phyloP scores from a whole-genome alignment of 2,113 vertebrate genomes.

The Narcine bancroftii region DNA sequence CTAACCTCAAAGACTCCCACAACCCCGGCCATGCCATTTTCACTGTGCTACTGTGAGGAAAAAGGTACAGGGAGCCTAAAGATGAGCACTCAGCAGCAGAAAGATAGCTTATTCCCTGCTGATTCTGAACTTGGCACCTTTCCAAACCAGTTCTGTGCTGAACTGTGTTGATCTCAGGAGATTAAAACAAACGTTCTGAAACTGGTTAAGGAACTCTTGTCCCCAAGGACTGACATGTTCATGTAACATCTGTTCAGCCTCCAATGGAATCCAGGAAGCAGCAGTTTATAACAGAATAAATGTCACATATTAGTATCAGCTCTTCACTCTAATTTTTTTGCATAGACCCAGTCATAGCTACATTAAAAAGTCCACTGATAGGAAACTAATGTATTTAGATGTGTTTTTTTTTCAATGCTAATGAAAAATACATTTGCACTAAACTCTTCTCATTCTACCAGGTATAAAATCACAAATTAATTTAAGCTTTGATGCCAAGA shows the following conservation, averaged over 20 bases:
- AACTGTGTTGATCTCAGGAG: conserved; percentile 1
- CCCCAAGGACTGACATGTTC: background rate
- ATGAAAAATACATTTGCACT: background rate
- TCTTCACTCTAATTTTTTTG: background rate
- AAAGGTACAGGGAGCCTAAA: too few species aligned
- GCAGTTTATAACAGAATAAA: conserved; percentile 10
- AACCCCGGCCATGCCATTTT: too few species aligned
- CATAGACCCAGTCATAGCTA: background rate
- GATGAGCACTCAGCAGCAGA: too few species aligned
- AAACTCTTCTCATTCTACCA: too few species aligned
- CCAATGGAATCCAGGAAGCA: background rate
- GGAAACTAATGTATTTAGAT: background rate
- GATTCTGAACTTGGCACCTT: conserved; percentile 20
- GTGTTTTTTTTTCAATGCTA: background rate
- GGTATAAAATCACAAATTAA: too few species aligned
- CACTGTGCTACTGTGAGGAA: too few species aligned
- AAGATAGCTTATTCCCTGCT: too few species aligned
- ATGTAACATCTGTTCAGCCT: conserved; percentile 24
- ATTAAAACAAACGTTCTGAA: conserved; percentile 27
- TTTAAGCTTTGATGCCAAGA: background rate
- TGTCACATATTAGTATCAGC: background rate
- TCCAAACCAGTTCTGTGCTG: background rate
- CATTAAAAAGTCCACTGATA: conserved; percentile 4
- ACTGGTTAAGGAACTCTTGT: background rate
- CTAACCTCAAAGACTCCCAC: too few species aligned